Evolutionary conservation across 2,113 vertebrate species (phyloP).

Genomic region (Ophiodon elongatus): DNA sequence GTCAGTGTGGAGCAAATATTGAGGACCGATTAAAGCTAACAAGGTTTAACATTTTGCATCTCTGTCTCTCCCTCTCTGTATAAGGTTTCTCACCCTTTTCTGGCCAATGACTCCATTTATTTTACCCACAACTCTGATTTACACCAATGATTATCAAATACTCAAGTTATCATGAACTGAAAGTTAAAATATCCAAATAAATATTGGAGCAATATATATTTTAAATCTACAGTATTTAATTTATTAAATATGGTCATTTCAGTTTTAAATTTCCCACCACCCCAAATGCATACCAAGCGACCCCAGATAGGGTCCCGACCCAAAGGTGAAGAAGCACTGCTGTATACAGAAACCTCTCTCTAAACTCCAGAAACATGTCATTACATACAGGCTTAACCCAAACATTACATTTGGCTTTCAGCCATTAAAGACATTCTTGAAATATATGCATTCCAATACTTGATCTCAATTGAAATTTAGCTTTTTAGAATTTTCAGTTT

Average conservation of each 20-base stretch:
- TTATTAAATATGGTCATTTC: not conserved
- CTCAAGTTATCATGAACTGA: not conserved
- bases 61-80: not conserved
- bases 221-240: not conserved
- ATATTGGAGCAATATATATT: not conserved
- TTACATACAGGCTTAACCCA: slow-evolving; percentile 51
- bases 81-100: slow-evolving; percentile 29
- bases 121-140: not conserved
- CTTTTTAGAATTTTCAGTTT: slow-evolving; percentile 21
- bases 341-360: not conserved
- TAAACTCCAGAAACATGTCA: slow-evolving; percentile 28
- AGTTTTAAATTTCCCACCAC: slow-evolving; percentile 19
- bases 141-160: not conserved
- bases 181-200: slow-evolving; percentile 6
- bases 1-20: slow-evolving; percentile 43
- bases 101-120: not conserved
- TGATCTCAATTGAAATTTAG: not conserved
- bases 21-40: slow-evolving; percentile 17
- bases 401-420: slow-evolving; percentile 34
- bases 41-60: slow-evolving; percentile 9
- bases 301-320: not conserved
- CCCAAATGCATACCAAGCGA: not conserved
- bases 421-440: slow-evolving; percentile 24
- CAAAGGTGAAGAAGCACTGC: slow-evolving; percentile 27
- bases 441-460: slow-evolving; percentile 22